Evolutionary conservation across 2,113 vertebrate genomes (phyloP), one percentile per base, ranked within the genome.

Genomic region (Leiothrix lutea): DNA sequence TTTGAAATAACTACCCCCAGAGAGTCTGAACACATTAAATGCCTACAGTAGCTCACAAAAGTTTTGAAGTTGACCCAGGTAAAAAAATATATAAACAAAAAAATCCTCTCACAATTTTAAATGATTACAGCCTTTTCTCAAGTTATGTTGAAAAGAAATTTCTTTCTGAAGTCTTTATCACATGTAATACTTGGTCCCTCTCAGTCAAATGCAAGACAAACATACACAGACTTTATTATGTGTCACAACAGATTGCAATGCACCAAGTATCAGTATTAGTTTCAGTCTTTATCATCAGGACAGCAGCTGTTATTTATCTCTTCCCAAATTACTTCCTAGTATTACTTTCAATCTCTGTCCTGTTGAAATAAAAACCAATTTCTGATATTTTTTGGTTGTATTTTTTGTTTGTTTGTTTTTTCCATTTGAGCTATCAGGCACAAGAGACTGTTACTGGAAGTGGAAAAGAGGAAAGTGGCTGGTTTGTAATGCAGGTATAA

Each of bases 271-370:
- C 66, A 48, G 79, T 62, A 80, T 78, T 80, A 48, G 64, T 92
- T 93, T 95, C 77, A 90, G 83, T 80, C 92, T 80, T 83, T 83
- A 88, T 93, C 92, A 90, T 80, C 69, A 65, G 70, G 38, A 86
- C 60, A 88, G 45, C 94, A 92, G 91, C 75, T 91, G 92, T 44
- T 88, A 80, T 74, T 94, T 95, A 86, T 80, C 72, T 90, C 86
- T 90, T 80, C 75, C 86, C 91, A 97, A 86, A 95, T 88, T 70
- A 78, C 80, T 78, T 95, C 86, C 82, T 73, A 57, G 54, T 62
- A 70, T 71, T 78, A 38, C 86, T 93, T 94, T 92, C 82, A 70
- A 56, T 56, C 47, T 83, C 51, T 77, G 54, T 90, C 88, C 50
- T 33, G 66, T 60, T 62, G 38, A 36, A 69, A 42, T 44, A 24